Conservation (phyloP, 2,888 invertebrate species). For the Harpalus rubripes region DNA sequence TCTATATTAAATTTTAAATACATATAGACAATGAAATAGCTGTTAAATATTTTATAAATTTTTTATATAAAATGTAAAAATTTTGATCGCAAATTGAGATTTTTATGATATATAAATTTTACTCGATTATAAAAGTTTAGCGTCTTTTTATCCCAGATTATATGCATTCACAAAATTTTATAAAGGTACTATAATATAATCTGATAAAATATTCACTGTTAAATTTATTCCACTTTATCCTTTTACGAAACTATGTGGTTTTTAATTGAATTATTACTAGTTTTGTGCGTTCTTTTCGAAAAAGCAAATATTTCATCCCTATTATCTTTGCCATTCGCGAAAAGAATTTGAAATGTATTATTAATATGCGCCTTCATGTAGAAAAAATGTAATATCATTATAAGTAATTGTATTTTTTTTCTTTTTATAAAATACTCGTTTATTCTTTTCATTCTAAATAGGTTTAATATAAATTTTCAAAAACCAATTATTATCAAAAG, state of each 20-base stretch:
- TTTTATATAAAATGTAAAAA: slow-evolving; percentile 25
- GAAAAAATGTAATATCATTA: neutral
- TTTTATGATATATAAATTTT: slow-evolving; percentile 41
- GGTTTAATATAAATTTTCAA: too few relatives aligned
- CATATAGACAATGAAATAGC: too few relatives aligned
- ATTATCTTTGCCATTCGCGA: neutral
- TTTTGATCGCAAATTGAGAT: slow-evolving; percentile 20
- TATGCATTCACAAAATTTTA: slow-evolving; percentile 26
- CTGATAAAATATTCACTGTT: slow-evolving; percentile 28
- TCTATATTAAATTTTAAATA: too few relatives aligned
- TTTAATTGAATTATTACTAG: slow-evolving; percentile 35
- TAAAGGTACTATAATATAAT: slow-evolving; percentile 20
- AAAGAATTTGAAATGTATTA: neutral
- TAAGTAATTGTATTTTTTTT: neutral
- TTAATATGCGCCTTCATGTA: neutral
- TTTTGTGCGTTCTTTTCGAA: neutral
- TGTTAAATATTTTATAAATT: neutral
- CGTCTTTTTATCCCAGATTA: neutral
- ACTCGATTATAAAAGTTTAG: slow-evolving; percentile 38
- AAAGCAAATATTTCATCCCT: neutral
- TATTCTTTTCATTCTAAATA: too few relatives aligned
- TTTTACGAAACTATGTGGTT: slow-evolving; percentile 13
- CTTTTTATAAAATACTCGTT: neutral
- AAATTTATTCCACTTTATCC: slow-evolving; percentile 18
- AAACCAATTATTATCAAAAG: too few relatives aligned